Base-by-base conservation (phyloP, 1,140 invertebrate species). In the Pachyrhynchus sulphureomaculatus region DNA sequence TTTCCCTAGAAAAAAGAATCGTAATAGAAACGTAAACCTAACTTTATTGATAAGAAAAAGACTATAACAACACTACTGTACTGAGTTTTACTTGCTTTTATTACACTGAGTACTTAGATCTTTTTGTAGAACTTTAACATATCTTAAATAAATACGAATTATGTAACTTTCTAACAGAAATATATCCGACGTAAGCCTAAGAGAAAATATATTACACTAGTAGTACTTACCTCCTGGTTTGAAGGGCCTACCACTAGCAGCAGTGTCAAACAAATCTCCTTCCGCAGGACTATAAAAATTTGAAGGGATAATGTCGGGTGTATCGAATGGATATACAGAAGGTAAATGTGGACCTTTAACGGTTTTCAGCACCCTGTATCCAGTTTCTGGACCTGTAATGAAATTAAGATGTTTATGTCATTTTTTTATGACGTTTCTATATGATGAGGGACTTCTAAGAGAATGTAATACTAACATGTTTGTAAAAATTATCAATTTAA, bases 361-460 rank as follows among this genome's bases (percentile, higher is more conserved):
- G 64, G 82, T 84, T 69, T 84, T 85, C 15, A 88, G 77, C 2
- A 89, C 83, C 8, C 85, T 79, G 64, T 88, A 89, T n/a, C 87
- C 87, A 24, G 87, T 89, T 26, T 85, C 83, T 0, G 87, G 86
- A 17, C 58, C 55, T 58, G 23, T 23, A 58, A 15, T 20, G 9
- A 51, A 33, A 12, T 29, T 21, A 47, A 24, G 2, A 47, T 12
- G 0, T 23, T 23, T 10, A 15, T 1, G 10, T 47, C 10, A 47
- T 15, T 1, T 47, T 21, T 26, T 47, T 20, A 32, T 15, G 33
- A n/a, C 18, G 29, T 6, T 33, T 15, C 12, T 29, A 13, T n/a
- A n/a, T n/a, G n/a, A n/a, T n/a, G n/a, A n/a, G n/a, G n/a, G n/a
- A n/a, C n/a, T n/a, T n/a, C n/a, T n/a, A n/a, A n/a, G n/a, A n/a